Conservation (phyloP, 1,140 invertebrate genomes). For the Scaptomyza montana region DNA sequence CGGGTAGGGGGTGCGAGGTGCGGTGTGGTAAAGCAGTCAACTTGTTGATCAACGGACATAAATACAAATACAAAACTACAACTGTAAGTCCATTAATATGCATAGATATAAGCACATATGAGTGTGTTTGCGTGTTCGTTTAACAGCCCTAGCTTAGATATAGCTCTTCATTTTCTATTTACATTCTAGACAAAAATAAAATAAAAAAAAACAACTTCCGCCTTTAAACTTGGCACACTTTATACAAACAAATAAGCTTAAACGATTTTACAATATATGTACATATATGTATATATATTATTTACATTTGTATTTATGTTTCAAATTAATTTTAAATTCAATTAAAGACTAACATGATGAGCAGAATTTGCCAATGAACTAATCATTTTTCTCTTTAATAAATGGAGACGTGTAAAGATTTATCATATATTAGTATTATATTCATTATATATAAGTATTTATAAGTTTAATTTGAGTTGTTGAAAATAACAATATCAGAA, state of each 20-base stretch:
- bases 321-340: too few relatives aligned
- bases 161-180: slow-evolving; percentile 19
- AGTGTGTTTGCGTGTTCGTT: slow-evolving; percentile 6
- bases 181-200: neutral
- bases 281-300: slow-evolving; percentile 6
- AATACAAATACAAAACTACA: neutral
- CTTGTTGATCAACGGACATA: slow-evolving; percentile 1
- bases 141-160: slow-evolving; percentile 31
- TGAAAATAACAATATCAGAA: too few relatives aligned
- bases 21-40: neutral
- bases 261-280: neutral
- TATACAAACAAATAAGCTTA: slow-evolving; percentile 5
- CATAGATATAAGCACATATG: slow-evolving; percentile 3
- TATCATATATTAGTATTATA: too few relatives aligned
- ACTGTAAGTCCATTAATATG: slow-evolving; percentile 30
- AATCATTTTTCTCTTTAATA: too few relatives aligned
- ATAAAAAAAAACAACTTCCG: slow-evolving; percentile 26
- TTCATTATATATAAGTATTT: too few relatives aligned
- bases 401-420: too few relatives aligned
- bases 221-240: slow-evolving; percentile 35
- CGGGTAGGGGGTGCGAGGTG: neutral
- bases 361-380: too few relatives aligned
- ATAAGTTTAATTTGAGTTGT: too few relatives aligned
- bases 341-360: too few relatives aligned
- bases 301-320: neutral